A percentile compares a stretch with the other conserved stretches of the same genome.
These are phyloP conservation scores for Pogona vitticeps DNA, from an alignment of 2,113 vertebrate genomes.

Conservation along the genomic window DNA sequence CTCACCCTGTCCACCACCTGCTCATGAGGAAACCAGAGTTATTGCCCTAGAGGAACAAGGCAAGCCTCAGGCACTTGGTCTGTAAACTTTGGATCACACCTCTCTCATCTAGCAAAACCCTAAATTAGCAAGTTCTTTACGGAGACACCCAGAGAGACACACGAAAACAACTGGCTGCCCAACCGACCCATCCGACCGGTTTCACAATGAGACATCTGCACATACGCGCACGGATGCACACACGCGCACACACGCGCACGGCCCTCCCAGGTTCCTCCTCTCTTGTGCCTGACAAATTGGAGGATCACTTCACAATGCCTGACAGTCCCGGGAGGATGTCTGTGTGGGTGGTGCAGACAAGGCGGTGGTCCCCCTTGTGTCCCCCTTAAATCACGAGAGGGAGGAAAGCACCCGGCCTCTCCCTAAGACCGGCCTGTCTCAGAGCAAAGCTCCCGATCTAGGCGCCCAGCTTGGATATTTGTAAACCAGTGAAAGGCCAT, in stretches of 20 bases:
- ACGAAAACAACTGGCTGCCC: not conserved
- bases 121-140: not conserved
- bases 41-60: too few species aligned
- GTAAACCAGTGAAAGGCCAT: too few species aligned
- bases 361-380: too few species aligned
- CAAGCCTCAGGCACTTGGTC: too few species aligned
- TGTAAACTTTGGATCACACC: not conserved
- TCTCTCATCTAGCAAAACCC: not conserved
- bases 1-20: too few species aligned
- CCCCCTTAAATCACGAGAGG: too few species aligned
- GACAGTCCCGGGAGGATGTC: not conserved
- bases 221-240: too few species aligned
- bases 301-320: not conserved
- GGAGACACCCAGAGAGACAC: not conserved
- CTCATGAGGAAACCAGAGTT: too few species aligned
- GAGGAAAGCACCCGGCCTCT: too few species aligned
- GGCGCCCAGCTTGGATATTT: not conserved
- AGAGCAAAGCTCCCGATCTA: not conserved
- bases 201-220: not conserved
- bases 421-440: not conserved
- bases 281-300: not conserved
- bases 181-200: not conserved
- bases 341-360: too few species aligned
- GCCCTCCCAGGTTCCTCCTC: not conserved
- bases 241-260: too few species aligned